Evolutionary conservation across 2,888 invertebrate species (phyloP).

Genomic region (Eupithecia insigniata): DNA sequence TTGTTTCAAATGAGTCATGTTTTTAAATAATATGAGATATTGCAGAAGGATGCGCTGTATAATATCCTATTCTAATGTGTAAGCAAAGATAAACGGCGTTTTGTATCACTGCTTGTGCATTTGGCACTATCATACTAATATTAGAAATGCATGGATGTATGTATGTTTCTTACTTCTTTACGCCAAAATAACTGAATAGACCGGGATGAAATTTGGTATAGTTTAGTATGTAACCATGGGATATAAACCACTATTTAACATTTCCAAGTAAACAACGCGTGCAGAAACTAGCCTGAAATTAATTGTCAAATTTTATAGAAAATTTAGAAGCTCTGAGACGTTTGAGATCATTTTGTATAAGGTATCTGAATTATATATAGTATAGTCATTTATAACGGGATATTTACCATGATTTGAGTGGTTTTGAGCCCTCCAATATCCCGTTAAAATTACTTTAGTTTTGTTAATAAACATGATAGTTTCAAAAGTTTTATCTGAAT

Average conservation of each 20-base stretch:
- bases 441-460: too few relatives aligned
- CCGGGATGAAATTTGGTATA: neutral
- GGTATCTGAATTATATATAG: too few relatives aligned
- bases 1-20: constrained; percentile 29
- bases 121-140: too few relatives aligned
- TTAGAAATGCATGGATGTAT: too few relatives aligned
- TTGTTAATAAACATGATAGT: too few relatives aligned
- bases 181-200: neutral
- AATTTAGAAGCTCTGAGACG: neutral
- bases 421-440: too few relatives aligned
- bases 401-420: too few relatives aligned
- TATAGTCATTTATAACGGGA: too few relatives aligned
- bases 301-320: neutral
- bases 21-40: constrained; percentile 26
- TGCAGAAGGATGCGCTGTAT: constrained; percentile 17
- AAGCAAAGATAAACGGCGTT: neutral
- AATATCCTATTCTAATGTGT: neutral
- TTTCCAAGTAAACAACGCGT: neutral
- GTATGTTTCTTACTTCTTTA: neutral
- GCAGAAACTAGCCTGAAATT: neutral
- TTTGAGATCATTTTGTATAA: too few relatives aligned
- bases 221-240: neutral
- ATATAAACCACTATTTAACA: neutral
- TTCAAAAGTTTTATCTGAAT: too few relatives aligned
- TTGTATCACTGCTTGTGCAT: neutral